Conservation (phyloP, 2,888 invertebrate genomes). For the Vannuccia rotundouncinata region DNA sequence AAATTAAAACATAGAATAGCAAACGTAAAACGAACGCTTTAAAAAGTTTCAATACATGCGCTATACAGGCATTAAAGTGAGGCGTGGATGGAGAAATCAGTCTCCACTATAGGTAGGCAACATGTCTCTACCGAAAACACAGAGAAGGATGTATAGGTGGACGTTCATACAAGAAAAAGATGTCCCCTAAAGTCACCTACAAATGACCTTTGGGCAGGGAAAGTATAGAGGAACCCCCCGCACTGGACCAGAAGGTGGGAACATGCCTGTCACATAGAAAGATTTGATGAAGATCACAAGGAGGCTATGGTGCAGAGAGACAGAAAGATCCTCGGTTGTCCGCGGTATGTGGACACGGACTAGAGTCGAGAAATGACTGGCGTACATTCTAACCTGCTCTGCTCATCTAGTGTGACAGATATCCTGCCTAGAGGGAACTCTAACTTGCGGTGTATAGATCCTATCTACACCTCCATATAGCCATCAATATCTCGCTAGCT, state of each 20-base stretch:
- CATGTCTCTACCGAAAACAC: too few species aligned
- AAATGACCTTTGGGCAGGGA: neutral
- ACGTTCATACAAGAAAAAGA: neutral
- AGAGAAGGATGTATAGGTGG: too few species aligned
- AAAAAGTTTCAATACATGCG: too few species aligned
- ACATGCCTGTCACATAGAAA: neutral
- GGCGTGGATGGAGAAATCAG: too few species aligned
- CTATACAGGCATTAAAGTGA: too few species aligned
- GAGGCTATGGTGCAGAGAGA: neutral
- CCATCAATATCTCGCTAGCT: too few species aligned
- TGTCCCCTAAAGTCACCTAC: neutral
- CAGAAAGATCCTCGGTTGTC: neutral
- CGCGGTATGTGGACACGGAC: neutral
- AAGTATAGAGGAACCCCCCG: neutral
- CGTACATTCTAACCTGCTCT: neutral
- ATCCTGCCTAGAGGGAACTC: neutral
- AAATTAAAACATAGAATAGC: too few species aligned
- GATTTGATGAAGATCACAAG: conserved; percentile 6
- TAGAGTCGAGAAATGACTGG: neutral
- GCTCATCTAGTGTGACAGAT: neutral
- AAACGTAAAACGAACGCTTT: too few species aligned
- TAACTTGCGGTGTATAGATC: neutral
- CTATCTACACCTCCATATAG: too few species aligned
- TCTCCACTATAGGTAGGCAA: too few species aligned
- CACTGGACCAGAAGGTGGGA: neutral